These are phyloP conservation scores for Aldabrachelys gigantea DNA, from an alignment of 2,113 vertebrate species.

Conservation along the genomic window DNA sequence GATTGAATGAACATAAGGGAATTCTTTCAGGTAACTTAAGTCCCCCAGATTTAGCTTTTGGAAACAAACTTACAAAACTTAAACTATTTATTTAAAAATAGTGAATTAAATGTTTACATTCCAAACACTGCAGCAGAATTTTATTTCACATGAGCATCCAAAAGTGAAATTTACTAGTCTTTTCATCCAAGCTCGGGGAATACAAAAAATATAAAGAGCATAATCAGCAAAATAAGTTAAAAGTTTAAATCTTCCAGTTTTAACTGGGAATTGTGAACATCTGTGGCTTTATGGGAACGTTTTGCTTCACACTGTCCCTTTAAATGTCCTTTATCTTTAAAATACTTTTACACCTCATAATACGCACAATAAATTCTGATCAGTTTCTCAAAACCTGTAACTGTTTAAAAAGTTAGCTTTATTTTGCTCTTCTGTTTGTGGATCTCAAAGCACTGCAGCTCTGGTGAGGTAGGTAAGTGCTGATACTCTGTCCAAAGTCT, in stretches of 20 bases:
- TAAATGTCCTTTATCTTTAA: neutral
- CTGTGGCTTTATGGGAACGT: conserved; percentile 6
- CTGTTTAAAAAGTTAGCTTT: conserved; percentile 40
- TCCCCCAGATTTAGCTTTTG: neutral
- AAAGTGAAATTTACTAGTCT: neutral
- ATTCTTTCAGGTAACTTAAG: neutral
- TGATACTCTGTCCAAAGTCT: neutral
- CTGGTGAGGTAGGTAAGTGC: neutral
- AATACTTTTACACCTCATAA: neutral
- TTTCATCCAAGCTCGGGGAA: neutral
- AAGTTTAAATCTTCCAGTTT: neutral
- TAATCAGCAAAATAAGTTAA: neutral
- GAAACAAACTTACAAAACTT: neutral
- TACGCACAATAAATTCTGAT: neutral
- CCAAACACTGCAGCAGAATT: neutral
- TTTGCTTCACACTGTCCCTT: conserved; percentile 28
- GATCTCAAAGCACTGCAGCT: neutral
- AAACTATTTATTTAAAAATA: neutral
- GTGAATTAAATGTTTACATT: neutral
- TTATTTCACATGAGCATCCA: neutral
- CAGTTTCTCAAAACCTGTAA: conserved; percentile 38
- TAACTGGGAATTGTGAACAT: neutral
- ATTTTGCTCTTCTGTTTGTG: neutral
- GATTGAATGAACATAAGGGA: neutral
- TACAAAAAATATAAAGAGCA: neutral